Base-by-base conservation (phyloP, 2,797 vertebrate species). In the Oreortyx pictus region DNA sequence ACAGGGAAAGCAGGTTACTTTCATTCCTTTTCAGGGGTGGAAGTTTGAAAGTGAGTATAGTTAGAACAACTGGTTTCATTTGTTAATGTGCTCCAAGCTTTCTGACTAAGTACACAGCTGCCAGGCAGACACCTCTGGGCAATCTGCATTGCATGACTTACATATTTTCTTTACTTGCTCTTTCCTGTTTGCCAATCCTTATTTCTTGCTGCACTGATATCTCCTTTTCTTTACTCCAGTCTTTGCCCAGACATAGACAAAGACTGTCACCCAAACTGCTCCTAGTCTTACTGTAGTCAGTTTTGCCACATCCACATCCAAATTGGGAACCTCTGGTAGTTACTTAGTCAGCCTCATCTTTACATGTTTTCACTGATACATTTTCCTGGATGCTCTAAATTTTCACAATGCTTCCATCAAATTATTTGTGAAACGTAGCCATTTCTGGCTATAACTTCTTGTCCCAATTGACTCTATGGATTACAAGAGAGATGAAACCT, bases 21-120 rank as follows among this genome's bases (percentile, higher is more conserved):
- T 64, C 14, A 10, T 31, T 87, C 6, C 49, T 1, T 0, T 0
- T 2, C 19, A 49, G 60, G n/a, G 70, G 4, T 3, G 7, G 14
- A 60, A 5, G 49, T 61, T 73, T 76, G 33, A n/a, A 14, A 0
- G 3, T 13, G 15, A 2, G 0, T 41, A 14, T 15, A 46, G 4
- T 60, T 20, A 56, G 47, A 76, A 49, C 2, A 35, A 47, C n/a
- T 15, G 0, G 2, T 52, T 71, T 61, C 3, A 1, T 72, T 75
- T 37, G 7, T 19, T 66, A 2, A 8, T 73, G 4, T 77, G 5
- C 19, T 80, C 20, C 25, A 39, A 20, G 20, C 46, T 20, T 46
- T 46, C 9, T 20, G 46, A 46, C 44, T 10, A 46, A 46, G 46
- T 46, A 22, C 46, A 46, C 19, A 46, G 46, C 46, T 67, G 11